Conservation (phyloP, 2,113 vertebrate species). For the Phylloscopus trochiloides region DNA sequence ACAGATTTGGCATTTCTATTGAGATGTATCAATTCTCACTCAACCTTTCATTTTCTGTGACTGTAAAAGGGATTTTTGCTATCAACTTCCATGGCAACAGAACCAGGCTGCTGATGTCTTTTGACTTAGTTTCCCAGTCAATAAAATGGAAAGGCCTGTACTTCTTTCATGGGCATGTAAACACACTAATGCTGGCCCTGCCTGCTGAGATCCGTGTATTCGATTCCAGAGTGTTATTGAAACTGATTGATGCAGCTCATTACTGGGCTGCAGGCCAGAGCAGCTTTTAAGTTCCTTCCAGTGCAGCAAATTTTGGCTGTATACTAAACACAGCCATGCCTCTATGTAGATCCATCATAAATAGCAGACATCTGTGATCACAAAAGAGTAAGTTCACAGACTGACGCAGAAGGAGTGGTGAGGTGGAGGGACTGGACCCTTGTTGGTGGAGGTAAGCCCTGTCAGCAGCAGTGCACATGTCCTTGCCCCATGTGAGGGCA, state of each 20-base stretch:
- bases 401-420: not conserved
- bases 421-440: not conserved
- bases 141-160: not conserved
- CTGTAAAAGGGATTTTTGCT: not conserved
- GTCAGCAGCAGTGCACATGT: fast-evolving
- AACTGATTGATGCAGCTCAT: slow-evolving; percentile 20
- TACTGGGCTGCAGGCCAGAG: not conserved
- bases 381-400: not conserved
- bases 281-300: not conserved
- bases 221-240: not conserved
- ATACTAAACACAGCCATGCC: not conserved
- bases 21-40: not conserved
- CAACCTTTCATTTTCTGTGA: not conserved
- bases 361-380: not conserved
- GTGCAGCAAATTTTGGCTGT: not conserved
- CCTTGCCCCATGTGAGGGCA: not conserved
- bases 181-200: not conserved
- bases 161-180: not conserved
- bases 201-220: not conserved
- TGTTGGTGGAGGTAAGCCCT: not conserved
- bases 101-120: not conserved
- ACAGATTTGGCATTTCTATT: not conserved
- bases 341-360: not conserved
- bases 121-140: slow-evolving; percentile 42
- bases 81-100: not conserved